Percentiles rank a stretch among this genome's conserved stretches.
Evolutionary conservation across 2,797 vertebrate species (phyloP).

Genomic region (Sebastes nivosus): DNA sequence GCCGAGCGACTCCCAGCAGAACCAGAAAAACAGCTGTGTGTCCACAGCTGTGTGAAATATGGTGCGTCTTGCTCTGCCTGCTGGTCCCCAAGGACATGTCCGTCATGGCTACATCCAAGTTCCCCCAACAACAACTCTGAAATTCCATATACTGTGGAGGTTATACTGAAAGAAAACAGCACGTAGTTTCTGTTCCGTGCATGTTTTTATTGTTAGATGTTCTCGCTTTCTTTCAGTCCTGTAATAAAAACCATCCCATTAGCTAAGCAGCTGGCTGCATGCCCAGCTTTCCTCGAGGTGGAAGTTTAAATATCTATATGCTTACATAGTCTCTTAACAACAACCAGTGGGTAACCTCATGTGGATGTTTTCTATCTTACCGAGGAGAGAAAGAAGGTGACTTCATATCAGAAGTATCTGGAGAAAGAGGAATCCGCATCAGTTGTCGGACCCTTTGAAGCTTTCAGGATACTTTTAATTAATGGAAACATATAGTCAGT

Average conservation of each 20-base stretch:
- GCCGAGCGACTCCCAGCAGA: slow-evolving; percentile 36
- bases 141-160: slow-evolving; percentile 14
- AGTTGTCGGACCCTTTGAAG: neutral
- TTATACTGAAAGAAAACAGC: neutral
- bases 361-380: slow-evolving; percentile 51
- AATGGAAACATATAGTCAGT: neutral
- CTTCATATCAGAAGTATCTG: slow-evolving; percentile 52
- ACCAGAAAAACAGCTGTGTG: slow-evolving; percentile 70
- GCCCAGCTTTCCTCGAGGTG: slow-evolving; percentile 60
- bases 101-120: slow-evolving; percentile 44
- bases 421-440: neutral
- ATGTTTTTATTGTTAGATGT: slow-evolving; percentile 27
- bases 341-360: slow-evolving; percentile 60
- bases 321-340: slow-evolving; percentile 59
- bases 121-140: slow-evolving; percentile 43
- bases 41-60: slow-evolving; percentile 70
- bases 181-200: slow-evolving; percentile 15
- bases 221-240: slow-evolving; percentile 37
- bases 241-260: slow-evolving; percentile 68
- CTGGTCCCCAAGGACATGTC: slow-evolving; percentile 50
- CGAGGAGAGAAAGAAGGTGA: slow-evolving; percentile 40
- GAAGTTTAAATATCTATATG: slow-evolving; percentile 63
- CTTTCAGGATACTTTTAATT: slow-evolving; percentile 27
- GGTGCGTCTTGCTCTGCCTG: slow-evolving; percentile 37
- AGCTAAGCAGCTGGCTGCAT: slow-evolving; percentile 58